Evolutionary conservation across 1,140 invertebrate species (phyloP), one percentile per base, ranked within the genome.

Genomic region (Drosophila eugracilis): DNA sequence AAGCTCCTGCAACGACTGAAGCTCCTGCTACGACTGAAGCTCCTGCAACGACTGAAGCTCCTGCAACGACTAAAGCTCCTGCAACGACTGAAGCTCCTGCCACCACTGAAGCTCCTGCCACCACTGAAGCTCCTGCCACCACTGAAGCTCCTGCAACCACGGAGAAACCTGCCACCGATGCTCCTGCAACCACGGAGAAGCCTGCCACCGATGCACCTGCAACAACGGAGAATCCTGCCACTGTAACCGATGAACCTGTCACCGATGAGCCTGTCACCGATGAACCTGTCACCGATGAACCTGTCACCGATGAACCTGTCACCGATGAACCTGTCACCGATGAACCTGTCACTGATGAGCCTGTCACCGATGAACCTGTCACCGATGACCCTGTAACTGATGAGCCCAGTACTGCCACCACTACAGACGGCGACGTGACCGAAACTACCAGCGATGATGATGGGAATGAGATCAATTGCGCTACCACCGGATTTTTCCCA

Each of bases 401-500:
- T 17, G 39, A 41, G 17, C 39, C 39, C 17, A 19, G 1, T 1
- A 41, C 17, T 19, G 12, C 21, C 2, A 44, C 57, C 15, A 71
- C 71, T n/a, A 58, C 39, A 0, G n/a, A 28, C 2, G 41, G 24
- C n/a, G 34, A 32, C 2, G 45, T 6, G 5, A 14, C 54, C 0
- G 21, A 30, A 9, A 48, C 55, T 21, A 67, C 55, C 28, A 34
- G 32, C 3, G 32, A 34, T 1, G 15, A 22, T 5, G 9, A n/a
- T n/a, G 50, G 26, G 54, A 30, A 2, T 6, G 12, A 0, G 1
- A 24, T 39, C 4, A 5, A 36, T 2, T 90, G 89, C 39, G 49
- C 65, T n/a, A 60, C 59, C 12, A 47, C 36, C 5, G 89, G 89
- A 0, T 48, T 77, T 12, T 45, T 58, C 4, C 77, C 69, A 1